A percentile compares a stretch with the other conserved stretches of the same genome.
These are phyloP conservation scores for Dendronephthya gigantea DNA, from an alignment of 64 coral and sea anemone genomes.

Conservation along the genomic window DNA sequence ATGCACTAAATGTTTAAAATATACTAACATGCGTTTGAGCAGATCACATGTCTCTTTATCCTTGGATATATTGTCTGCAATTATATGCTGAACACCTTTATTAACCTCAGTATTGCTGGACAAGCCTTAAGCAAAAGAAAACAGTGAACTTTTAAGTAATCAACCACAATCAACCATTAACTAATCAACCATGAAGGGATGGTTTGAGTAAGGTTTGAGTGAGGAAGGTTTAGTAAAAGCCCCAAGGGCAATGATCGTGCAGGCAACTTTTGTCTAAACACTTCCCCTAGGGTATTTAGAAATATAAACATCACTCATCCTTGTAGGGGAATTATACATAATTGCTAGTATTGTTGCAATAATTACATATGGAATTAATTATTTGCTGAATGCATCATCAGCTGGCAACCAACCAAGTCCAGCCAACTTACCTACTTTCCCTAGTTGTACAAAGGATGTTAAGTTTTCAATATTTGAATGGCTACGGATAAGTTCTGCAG, in stretches of 20 bases:
- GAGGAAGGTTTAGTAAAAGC: no score
- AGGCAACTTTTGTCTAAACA: no score
- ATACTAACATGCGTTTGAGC: conserved; percentile 63
- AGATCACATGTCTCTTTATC: conserved; percentile 31
- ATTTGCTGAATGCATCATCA: no score
- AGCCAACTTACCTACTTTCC: conserved; percentile 25
- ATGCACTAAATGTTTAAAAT: not conserved
- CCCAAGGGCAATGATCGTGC: no score
- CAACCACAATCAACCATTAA: no score
- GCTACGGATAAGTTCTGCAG: conserved; percentile 38
- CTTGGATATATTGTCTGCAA: conserved; percentile 73
- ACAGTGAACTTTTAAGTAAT: not conserved
- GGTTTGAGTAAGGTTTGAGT: no score
- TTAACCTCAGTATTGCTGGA: conserved; percentile 46
- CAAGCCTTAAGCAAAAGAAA: conserved; percentile 41
- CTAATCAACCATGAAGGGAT: no score
- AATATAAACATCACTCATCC: no score
- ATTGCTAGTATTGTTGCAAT: no score
- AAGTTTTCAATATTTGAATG: conserved; percentile 27
- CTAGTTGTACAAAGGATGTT: conserved; percentile 29
- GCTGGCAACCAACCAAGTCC: not conserved
- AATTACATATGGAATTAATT: no score
- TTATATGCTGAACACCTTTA: conserved; percentile 69
- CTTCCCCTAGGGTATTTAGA: no score
- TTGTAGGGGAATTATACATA: no score